A percentile compares a stretch with the other conserved stretches of the same genome.
These are phyloP conservation scores for Alentia gelatinosa DNA, from an alignment of 2,888 invertebrate genomes.

Conservation along the genomic window DNA sequence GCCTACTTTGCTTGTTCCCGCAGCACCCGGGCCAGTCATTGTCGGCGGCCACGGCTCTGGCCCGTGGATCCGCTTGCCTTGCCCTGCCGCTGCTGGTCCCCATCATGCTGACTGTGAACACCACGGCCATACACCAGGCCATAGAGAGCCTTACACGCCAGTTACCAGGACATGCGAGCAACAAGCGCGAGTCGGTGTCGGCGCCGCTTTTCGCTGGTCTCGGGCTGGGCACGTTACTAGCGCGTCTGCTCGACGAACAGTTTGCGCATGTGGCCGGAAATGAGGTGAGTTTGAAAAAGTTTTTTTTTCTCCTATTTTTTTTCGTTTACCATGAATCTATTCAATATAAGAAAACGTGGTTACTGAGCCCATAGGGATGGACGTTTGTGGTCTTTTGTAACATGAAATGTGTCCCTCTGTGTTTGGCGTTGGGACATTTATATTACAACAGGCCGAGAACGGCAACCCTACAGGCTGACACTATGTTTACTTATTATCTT, in stretches of 20 bases:
- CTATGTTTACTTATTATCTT: no score
- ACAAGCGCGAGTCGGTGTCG: slow-evolving; percentile 62
- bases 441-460: no score
- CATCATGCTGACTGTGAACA: slow-evolving; percentile 66
- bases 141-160: slow-evolving; percentile 65
- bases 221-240: slow-evolving; percentile 71
- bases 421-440: no score
- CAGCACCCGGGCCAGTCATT: slow-evolving; percentile 43
- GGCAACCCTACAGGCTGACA: no score
- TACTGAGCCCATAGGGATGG: no score
- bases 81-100: slow-evolving; percentile 71
- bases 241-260: slow-evolving; percentile 71
- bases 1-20: background rate
- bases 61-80: slow-evolving; percentile 70
- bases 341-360: no score
- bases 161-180: slow-evolving; percentile 69
- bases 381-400: no score
- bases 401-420: no score
- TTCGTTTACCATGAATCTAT: no score
- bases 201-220: slow-evolving; percentile 70
- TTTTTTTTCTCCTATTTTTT: no score
- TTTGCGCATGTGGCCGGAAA: slow-evolving; percentile 72
- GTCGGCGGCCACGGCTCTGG: slow-evolving; percentile 69
- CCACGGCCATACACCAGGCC: slow-evolving; percentile 67
- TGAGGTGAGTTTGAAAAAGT: slow-evolving; percentile 67